These are phyloP conservation scores for Dromiciops gliroides DNA, from an alignment of 2,113 vertebrate genomes.

Conservation along the genomic window DNA sequence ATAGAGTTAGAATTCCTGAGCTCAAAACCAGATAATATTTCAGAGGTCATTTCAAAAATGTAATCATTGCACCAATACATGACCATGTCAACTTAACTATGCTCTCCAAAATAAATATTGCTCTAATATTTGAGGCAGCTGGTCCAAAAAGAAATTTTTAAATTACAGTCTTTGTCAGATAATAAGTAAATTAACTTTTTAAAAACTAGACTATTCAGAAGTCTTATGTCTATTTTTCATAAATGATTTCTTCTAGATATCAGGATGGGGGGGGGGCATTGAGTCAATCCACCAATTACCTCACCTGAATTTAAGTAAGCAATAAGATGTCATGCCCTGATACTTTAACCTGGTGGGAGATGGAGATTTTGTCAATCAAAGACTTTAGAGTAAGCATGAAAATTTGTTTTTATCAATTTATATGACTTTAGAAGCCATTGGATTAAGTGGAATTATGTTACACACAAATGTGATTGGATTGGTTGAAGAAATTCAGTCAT, in stretches of 20 bases:
- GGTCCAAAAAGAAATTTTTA: conserved; percentile 20
- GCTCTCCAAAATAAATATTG: conserved; percentile 26
- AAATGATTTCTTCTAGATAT: background rate
- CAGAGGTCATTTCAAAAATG: conserved; percentile 18
- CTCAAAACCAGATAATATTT: background rate
- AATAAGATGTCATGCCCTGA: background rate
- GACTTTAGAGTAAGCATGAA: background rate
- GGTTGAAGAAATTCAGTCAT: background rate
- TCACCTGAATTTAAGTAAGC: background rate
- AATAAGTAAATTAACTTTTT: background rate
- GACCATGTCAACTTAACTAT: background rate
- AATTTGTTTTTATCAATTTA: background rate
- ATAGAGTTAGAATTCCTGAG: conserved; percentile 11
- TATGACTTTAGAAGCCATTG: background rate
- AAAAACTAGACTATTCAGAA: conserved; percentile 8
- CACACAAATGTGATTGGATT: background rate
- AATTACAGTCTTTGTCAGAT: background rate
- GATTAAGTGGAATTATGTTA: background rate
- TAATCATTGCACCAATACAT: background rate
- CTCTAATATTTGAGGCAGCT: conserved; percentile 36
- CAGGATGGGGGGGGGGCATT: background rate
- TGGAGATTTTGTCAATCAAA: background rate
- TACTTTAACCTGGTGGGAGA: background rate
- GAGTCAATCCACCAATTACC: background rate
- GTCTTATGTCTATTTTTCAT: background rate